Conservation (phyloP, 2,888 invertebrate genomes). For the Phengaris arion region DNA sequence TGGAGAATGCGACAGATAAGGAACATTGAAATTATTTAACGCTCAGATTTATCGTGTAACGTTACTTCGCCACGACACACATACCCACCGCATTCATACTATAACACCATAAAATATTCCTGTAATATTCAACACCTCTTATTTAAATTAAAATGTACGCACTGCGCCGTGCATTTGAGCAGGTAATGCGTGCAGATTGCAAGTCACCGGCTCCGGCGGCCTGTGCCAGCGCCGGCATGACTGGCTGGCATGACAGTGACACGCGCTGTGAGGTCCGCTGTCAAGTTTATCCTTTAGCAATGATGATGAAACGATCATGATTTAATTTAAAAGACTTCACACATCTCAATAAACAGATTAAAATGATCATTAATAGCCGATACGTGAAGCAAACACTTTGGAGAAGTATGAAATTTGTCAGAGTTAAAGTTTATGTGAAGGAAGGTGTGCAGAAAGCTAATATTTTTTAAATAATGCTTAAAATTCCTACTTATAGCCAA, state of each 20-base stretch:
- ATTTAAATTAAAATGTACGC: not conserved
- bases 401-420: no score
- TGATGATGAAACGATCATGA: not conserved
- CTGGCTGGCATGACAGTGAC: not conserved
- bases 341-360: not conserved
- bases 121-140: not conserved
- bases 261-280: constrained; percentile 2
- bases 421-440: no score
- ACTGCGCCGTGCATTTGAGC: not conserved
- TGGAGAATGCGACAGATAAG: no score
- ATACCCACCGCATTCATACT: no score
- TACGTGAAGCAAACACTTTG: no score
- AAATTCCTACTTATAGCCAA: no score
- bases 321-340: constrained; percentile 15
- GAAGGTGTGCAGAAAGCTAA: no score
- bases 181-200: not conserved
- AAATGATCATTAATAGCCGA: no score
- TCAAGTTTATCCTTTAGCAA: not conserved
- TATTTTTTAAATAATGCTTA: no score
- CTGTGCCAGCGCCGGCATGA: not conserved
- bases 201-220: not conserved
- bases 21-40: no score
- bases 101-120: not conserved
- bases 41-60: no score
- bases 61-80: no score